Evolutionary conservation across 2,113 vertebrate genomes (phyloP), one percentile per base, ranked within the genome.

Genomic region (Phycodurus eques): DNA sequence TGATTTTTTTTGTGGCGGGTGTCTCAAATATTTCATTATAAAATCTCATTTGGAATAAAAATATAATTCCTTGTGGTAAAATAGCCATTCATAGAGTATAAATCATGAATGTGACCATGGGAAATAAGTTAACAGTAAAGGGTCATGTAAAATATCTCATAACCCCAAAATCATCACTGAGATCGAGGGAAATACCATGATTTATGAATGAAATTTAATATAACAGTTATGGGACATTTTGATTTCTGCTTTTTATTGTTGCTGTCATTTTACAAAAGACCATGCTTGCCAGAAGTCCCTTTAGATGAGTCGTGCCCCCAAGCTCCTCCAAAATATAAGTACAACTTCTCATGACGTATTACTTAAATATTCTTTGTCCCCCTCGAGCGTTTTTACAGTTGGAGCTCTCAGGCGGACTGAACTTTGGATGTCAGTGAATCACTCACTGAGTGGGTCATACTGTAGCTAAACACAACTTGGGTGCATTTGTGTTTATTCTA

Each of bases 301-400:
- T 73, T 68, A 73, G 63, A 74, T 61, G 74, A 74, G 74, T 75
- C 68, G 79, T 75, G 72, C 79, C 78, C 80, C 14, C 51, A 73
- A 87, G 80, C 80, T 75, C 62, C 73, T 85, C 54, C 44, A 70
- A 82, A 85, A 80, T 78, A 76, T 81, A 76, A 79, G 63, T 81
- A 65, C 73, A 73, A 81, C 76, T 82, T 82, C 79, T 80, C 65
- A 43, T 78, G 79, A 78, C 71, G 81, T 77, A 75, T 76, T 80
- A 73, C 77, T 85, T 84, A 79, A 85, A 83, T 83, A 86, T 77
- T 85, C 73, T 82, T 83, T 77, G 78, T 80, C 66, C 78, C 61
- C 80, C 80, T 85, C 64, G 60, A 80, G 83, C 74, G 56, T 56
- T 83, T 78, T 79, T 71, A 76, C 80, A 85, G 80, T 75, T 72